phyloP scores from a whole-genome alignment of 2,797 vertebrate species.

The Rhynchotus rufescens region DNA sequence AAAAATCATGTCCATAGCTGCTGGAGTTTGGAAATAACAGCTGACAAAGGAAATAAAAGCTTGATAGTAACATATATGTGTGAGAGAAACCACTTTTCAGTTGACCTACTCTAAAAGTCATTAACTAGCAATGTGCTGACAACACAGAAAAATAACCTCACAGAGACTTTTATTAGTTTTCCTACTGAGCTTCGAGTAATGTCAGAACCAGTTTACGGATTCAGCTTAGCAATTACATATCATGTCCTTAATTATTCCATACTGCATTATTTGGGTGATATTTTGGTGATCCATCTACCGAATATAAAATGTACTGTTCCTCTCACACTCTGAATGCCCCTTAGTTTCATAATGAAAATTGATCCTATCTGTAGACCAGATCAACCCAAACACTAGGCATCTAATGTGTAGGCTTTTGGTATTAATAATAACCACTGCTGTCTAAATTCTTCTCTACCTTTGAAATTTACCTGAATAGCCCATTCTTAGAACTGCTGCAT shows the following conservation, averaged over 20 bases:
- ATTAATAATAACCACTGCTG: not conserved
- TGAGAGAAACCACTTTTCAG: slow-evolving; percentile 47
- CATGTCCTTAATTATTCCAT: not conserved
- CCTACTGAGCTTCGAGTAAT: not conserved
- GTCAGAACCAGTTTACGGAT: not conserved
- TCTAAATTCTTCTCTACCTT: not conserved
- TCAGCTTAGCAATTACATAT: not conserved
- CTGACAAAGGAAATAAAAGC: slow-evolving; percentile 59
- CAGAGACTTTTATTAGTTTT: not conserved
- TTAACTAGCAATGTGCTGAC: slow-evolving; percentile 57
- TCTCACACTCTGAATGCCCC: not conserved
- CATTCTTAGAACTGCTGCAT: not conserved
- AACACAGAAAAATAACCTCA: not conserved
- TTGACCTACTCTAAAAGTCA: slow-evolving; percentile 55
- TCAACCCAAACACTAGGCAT: not conserved
- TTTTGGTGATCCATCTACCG: not conserved
- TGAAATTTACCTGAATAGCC: not conserved
- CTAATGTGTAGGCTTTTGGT: not conserved
- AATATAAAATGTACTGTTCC: not conserved
- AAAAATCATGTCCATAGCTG: not conserved
- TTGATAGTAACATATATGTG: not conserved
- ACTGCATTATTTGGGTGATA: not conserved
- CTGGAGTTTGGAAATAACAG: not conserved
- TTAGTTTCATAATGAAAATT: not conserved
- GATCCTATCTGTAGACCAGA: not conserved